Conservation (phyloP, 1,140 invertebrate genomes). For the honey bee (Apis mellifera) region DNA sequence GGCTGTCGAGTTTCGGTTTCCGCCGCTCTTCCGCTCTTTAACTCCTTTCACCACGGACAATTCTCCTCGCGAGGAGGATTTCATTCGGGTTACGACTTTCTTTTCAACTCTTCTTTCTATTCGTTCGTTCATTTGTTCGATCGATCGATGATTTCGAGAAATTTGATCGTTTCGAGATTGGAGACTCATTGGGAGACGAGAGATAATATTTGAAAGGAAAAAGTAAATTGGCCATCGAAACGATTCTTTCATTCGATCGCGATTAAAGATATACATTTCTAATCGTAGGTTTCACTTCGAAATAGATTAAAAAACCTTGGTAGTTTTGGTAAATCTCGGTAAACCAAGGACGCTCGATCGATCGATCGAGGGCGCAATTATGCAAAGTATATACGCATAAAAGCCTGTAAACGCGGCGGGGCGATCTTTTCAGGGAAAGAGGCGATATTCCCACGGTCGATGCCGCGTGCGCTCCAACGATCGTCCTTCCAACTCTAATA, state of each 20-base stretch:
- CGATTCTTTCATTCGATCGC: not conserved
- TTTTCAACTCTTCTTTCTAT: no score
- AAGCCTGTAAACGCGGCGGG: not conserved
- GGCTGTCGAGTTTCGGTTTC: conserved; percentile 26
- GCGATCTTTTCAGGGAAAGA: not conserved
- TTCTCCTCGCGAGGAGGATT: not conserved
- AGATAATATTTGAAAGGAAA: no score
- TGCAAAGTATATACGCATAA: conserved; percentile 1
- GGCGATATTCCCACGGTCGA: conserved; percentile 37
- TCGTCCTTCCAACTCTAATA: conserved; percentile 23
- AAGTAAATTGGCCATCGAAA: no score
- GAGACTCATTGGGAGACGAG: no score
- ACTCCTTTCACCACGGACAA: not conserved
- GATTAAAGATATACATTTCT: not conserved
- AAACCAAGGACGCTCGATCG: not conserved
- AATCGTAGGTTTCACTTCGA: not conserved
- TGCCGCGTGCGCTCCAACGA: conserved; percentile 16
- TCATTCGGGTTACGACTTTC: not conserved
- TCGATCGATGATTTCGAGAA: no score
- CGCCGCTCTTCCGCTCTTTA: not conserved
- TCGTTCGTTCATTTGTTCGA: no score
- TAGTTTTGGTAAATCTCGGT: not conserved
- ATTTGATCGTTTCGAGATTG: no score
- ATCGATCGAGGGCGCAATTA: not conserved
- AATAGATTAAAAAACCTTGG: not conserved